These are phyloP conservation scores for Eremophila alpestris DNA, from an alignment of 2,797 vertebrate species.

Conservation along the genomic window DNA sequence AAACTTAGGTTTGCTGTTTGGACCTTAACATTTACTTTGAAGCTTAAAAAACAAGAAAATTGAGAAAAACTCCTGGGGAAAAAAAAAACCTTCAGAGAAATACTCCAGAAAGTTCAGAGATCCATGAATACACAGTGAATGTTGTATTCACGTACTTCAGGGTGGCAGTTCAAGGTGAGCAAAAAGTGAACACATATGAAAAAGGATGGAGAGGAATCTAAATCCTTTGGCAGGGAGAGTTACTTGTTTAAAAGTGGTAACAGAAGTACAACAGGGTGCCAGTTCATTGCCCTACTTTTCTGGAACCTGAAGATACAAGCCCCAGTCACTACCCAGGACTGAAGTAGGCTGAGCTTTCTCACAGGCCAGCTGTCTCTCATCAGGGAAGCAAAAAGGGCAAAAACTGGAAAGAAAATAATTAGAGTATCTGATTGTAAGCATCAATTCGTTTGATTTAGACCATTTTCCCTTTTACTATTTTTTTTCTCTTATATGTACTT, in stretches of 20 bases:
- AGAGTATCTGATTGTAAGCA: neutral
- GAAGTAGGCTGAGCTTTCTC: neutral
- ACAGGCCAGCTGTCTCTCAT: neutral
- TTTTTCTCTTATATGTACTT: neutral
- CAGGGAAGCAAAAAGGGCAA: neutral
- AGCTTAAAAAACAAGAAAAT: neutral
- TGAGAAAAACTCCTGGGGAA: neutral
- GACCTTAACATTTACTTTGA: neutral
- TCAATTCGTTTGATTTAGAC: neutral
- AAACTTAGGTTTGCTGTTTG: neutral
- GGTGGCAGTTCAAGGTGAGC: neutral
- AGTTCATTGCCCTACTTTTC: neutral
- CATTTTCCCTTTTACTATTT: neutral
- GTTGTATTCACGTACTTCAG: neutral
- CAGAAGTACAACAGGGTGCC: neutral
- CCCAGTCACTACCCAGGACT: neutral
- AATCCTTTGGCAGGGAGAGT: neutral
- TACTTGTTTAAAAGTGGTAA: neutral
- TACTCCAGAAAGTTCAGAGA: neutral
- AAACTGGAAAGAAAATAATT: neutral
- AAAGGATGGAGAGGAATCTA: neutral
- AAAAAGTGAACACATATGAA: neutral
- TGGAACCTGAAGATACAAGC: neutral
- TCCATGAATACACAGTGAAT: neutral
- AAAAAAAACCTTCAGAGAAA: neutral